Base-by-base conservation (phyloP, 2,888 invertebrate species). In the Bembecia ichneumoniformis region DNA sequence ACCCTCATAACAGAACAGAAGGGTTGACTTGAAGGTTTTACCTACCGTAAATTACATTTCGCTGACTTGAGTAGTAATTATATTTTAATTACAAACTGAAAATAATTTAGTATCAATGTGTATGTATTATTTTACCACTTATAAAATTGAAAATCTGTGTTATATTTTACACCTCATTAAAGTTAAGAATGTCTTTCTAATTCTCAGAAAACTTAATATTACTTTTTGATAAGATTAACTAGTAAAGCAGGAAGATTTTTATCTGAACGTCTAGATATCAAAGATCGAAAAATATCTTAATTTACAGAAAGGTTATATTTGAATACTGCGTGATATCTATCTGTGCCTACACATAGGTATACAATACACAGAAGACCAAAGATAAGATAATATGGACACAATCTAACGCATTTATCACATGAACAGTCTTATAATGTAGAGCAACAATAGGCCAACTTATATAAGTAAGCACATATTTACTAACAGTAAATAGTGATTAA, bases 1-100 rank as follows among this genome's bases (percentile, higher is more conserved):
- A 63, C 65, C 68, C 67, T 63, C 54, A 53, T 61, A 59, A 55
- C 52, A 49, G 58, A 54, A 59, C 61, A 61, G 71, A 79, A 81
- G 81, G 81, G 82, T 80, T 79, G 71, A 69, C 66, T 66, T 66
- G 58, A 60, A 59, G 51, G 57, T 57, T 55, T 57, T 56, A 57
- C 55, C 54, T 59, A 58, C n/a, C n/a, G 14, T 40, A 40, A n/a
- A 40, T 40, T 40, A 51, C 53, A 55, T 55, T 58, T 44, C 54
- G 47, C 50, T 16, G 56, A 57, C 50, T 58, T 14, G 52, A 50
- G 56, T 52, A 55, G 51, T 60, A 59, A 71, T 70, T 60, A 59
- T 44, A 47, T 62, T 72, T 64, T 66, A 66, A 69, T 68, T 68
- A 63, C 60, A 66, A 64, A 17, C 1, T 17, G 17, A 17, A 17